phyloP scores from a whole-genome alignment of 2,797 vertebrate species.

The Cryptoblepharus egeriae region DNA sequence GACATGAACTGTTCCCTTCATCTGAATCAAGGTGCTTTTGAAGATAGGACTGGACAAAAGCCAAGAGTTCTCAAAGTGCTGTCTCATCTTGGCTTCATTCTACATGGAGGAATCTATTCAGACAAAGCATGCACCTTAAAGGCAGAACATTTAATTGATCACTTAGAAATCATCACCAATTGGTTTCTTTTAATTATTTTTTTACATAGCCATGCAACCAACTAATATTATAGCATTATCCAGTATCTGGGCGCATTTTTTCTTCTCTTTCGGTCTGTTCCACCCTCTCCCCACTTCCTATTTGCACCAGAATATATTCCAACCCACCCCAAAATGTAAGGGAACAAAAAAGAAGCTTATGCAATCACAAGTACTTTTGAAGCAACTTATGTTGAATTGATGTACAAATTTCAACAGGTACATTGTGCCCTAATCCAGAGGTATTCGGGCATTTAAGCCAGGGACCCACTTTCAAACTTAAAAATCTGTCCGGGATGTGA shows the following conservation, averaged over 20 bases:
- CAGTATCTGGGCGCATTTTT: constrained; percentile 25
- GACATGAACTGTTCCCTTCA: constrained; percentile 65
- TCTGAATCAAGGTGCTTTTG: constrained; percentile 75
- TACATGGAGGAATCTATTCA: constrained; percentile 74
- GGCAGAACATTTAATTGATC: constrained; percentile 68
- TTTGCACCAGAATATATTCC: neutral
- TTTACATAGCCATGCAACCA: constrained; percentile 66
- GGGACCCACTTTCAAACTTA: too few species aligned
- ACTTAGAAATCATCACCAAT: constrained; percentile 49
- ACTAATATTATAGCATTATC: constrained; percentile 52
- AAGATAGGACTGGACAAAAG: constrained; percentile 70
- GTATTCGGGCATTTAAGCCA: too few species aligned
- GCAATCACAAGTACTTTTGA: neutral
- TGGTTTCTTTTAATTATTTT: constrained; percentile 55
- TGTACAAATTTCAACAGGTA: neutral
- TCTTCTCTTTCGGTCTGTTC: neutral
- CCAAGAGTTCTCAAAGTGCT: constrained; percentile 70
- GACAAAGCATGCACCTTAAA: constrained; percentile 65
- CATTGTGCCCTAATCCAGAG: too few species aligned
- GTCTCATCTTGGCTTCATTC: constrained; percentile 65
- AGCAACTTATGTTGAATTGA: neutral
- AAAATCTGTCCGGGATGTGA: too few species aligned
- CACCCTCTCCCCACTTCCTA: neutral
- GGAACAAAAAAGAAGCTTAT: too few species aligned
- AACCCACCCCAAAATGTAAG: neutral